phyloP scores from a whole-genome alignment of 1,140 invertebrate genomes.

The Eufriesea mexicana region DNA sequence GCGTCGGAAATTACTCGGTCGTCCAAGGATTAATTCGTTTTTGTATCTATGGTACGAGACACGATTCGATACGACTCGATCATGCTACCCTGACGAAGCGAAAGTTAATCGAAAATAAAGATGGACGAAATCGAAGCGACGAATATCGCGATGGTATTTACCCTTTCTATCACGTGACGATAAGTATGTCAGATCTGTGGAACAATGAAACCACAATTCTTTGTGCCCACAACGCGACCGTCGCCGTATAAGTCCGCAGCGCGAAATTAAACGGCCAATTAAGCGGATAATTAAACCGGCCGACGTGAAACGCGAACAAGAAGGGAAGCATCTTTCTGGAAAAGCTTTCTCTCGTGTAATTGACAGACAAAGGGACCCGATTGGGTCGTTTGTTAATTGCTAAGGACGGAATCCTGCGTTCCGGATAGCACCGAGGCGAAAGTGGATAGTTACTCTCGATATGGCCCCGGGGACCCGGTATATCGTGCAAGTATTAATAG shows the following conservation, averaged over 20 bases:
- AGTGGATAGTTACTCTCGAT: constrained; percentile 45
- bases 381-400: not conserved
- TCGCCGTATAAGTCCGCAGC: not conserved
- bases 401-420: constrained; percentile 8
- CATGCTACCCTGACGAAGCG: not conserved
- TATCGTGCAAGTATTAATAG: constrained; percentile 54
- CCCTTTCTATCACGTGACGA: not conserved
- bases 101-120: not conserved
- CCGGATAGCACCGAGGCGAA: constrained; percentile 9
- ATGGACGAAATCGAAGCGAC: not conserved
- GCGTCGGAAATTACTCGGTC: too few species aligned
- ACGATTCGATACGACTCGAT: too few species aligned
- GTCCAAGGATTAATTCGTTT: too few species aligned
- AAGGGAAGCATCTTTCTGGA: not conserved
- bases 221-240: not conserved
- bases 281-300: not conserved
- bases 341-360: not conserved
- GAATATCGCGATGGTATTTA: too few species aligned
- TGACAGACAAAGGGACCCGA: not conserved
- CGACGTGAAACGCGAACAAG: too few species aligned
- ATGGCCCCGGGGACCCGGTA: constrained; percentile 34
- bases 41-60: too few species aligned
- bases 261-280: not conserved
- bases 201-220: not conserved
- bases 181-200: not conserved